Evolutionary conservation across 2,888 invertebrate species (phyloP), one percentile per base, ranked within the genome.

Genomic region (Drosophila robusta): DNA sequence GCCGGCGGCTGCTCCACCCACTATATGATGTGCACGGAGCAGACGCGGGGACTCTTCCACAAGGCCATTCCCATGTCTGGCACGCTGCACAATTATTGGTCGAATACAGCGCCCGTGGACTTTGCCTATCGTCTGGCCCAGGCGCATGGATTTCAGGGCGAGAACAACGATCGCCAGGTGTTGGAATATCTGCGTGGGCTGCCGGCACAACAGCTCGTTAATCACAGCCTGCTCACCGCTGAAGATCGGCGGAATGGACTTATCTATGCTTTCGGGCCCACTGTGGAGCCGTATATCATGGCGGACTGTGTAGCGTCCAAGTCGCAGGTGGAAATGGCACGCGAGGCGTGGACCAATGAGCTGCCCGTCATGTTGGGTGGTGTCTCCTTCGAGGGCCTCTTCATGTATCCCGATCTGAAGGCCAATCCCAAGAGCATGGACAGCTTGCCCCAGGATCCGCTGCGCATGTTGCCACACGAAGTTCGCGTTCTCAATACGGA

Each of bases 1-100:
- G 93, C 93, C 2, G 94, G 94, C 9, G 93, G 91, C 11, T 92
- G 91, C 22, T 91, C 93, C 3, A 91, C 92, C 0, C 93, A 93
- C 78, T 93, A 91, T 39, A 89, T 93, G 76, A 90, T 93, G 78
- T 85, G 93, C 18, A 93, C 93, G 0, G 92, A 93, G 29, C 91
- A 93, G 80, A 90, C 93, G 0, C 91, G 91, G 63, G 90, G 87
- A 1, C 87, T 92, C 4, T 92, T 92, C 29, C 91, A 92, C 64
- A 91, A 91, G 64, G 90, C 87, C 4, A 91, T 92, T 44, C 75
- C 88, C 47, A 91, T 91, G 91, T 92, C 92, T 3, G 92, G 91
- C 0, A 76, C 80, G 3, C 71, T 83, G 7, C 84, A 89, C 11
- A 89, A 89, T 29, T 81, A 80, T 14, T 91, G 91, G 91, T 72